Percentiles rank a stretch among this genome's conserved stretches.
Conservation (phyloP, 1,140 invertebrate genomes). For the Amyelois transitella region DNA sequence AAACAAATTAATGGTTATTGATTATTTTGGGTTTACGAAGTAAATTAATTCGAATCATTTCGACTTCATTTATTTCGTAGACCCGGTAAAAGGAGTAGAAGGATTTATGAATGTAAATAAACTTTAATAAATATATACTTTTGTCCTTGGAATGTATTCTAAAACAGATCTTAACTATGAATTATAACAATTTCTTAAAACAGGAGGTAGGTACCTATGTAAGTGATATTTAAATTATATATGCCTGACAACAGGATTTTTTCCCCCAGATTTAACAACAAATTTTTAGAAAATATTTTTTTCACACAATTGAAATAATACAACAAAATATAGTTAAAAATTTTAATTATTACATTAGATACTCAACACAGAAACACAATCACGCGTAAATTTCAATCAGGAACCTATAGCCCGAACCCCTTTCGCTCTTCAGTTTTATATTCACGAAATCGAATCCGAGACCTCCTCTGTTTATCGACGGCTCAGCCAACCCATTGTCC, state of each 20-base stretch:
- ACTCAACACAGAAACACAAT: constrained; percentile 6
- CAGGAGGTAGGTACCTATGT: background rate
- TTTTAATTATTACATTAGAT: background rate
- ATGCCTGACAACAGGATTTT: background rate
- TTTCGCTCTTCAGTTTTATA: constrained; percentile 61
- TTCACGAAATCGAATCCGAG: constrained; percentile 54
- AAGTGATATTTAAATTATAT: background rate
- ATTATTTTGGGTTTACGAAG: no score
- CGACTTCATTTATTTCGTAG: no score
- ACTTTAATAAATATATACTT: no score
- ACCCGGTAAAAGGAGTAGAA: no score
- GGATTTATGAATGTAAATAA: no score
- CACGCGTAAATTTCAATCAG: constrained; percentile 55
- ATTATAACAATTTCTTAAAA: background rate
- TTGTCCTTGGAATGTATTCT: no score
- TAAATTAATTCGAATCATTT: no score
- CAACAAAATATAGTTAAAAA: background rate
- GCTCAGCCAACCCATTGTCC: constrained; percentile 39
- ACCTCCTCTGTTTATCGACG: constrained; percentile 52
- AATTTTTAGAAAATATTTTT: no score
- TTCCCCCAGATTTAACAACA: no score
- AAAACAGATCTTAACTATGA: no score
- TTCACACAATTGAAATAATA: background rate
- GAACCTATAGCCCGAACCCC: constrained; percentile 55
- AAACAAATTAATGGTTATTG: no score